Percentiles rank a stretch among this genome's conserved stretches.
phyloP scores from a whole-genome alignment of 2,888 invertebrate genomes.

The Nymphalis polychloros region DNA sequence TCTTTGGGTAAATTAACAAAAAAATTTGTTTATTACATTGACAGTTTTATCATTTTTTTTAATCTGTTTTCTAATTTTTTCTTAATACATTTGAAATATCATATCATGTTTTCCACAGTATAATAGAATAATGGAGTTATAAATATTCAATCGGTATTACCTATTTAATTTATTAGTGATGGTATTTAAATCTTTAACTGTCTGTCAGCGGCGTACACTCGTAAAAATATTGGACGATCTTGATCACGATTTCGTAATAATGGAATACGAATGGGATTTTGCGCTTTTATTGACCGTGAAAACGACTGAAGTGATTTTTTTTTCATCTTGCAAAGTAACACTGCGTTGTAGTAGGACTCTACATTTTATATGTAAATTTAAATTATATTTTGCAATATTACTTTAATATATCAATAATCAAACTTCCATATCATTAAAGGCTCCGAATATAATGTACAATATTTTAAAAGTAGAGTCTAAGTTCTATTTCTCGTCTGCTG shows the following conservation, averaged over 20 bases:
- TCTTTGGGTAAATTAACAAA: neutral
- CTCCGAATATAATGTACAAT: neutral
- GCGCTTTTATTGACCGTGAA: slow-evolving; percentile 56
- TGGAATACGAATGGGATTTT: slow-evolving; percentile 51
- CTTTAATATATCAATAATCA: too few species aligned
- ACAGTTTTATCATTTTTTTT: neutral
- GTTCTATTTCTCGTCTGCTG: slow-evolving; percentile 7
- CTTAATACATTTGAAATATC: slow-evolving; percentile 4
- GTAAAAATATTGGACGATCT: slow-evolving; percentile 40
- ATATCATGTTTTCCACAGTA: slow-evolving; percentile 15
- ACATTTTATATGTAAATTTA: too few species aligned
- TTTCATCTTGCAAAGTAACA: slow-evolving; percentile 10
- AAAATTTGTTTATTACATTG: neutral
- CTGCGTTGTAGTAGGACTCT: slow-evolving; percentile 11
- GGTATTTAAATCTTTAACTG: slow-evolving; percentile 29
- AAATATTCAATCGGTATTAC: slow-evolving; percentile 28
- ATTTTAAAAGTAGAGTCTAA: neutral
- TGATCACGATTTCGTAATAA: slow-evolving; percentile 53
- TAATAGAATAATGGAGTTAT: slow-evolving; percentile 31
- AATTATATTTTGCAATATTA: too few species aligned
- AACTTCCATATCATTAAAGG: neutral
- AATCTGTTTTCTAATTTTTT: neutral
- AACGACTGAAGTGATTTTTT: slow-evolving; percentile 37
- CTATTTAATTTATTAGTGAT: slow-evolving; percentile 34
- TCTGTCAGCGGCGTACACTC: slow-evolving; percentile 30